Evolutionary conservation across 2,797 vertebrate species (phyloP).

Genomic region (Cryptoprocta ferox): DNA sequence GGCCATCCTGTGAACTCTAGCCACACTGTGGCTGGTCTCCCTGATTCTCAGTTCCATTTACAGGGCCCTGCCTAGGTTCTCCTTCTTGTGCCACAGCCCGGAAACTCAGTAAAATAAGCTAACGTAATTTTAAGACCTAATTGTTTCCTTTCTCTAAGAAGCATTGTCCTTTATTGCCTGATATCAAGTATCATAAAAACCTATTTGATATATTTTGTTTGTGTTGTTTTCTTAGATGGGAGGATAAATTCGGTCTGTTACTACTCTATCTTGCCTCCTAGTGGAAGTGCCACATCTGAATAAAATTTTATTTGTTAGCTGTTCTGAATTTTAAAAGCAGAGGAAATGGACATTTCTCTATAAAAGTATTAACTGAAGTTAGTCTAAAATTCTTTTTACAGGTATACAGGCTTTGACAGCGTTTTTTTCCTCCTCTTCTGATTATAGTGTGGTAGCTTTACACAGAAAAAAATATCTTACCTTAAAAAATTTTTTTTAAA

Average conservation of each 20-base stretch:
- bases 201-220: neutral
- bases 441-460: neutral
- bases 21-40: neutral
- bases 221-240: neutral
- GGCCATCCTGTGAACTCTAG: neutral
- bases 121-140: neutral
- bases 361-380: neutral
- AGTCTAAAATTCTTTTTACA: neutral
- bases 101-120: neutral
- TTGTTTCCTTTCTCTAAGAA: neutral
- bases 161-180: neutral
- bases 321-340: neutral
- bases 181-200: neutral
- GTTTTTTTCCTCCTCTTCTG: neutral
- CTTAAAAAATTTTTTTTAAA: neutral
- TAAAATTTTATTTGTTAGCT: conserved; percentile 6
- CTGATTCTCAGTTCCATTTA: neutral
- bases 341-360: neutral
- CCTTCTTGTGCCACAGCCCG: neutral
- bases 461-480: neutral
- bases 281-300: neutral
- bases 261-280: neutral
- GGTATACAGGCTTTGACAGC: neutral
- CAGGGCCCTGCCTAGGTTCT: neutral
- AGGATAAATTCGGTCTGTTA: neutral